Evolutionary conservation across 2,113 vertebrate species (phyloP).

Genomic region (Ammospiza nelsoni): DNA sequence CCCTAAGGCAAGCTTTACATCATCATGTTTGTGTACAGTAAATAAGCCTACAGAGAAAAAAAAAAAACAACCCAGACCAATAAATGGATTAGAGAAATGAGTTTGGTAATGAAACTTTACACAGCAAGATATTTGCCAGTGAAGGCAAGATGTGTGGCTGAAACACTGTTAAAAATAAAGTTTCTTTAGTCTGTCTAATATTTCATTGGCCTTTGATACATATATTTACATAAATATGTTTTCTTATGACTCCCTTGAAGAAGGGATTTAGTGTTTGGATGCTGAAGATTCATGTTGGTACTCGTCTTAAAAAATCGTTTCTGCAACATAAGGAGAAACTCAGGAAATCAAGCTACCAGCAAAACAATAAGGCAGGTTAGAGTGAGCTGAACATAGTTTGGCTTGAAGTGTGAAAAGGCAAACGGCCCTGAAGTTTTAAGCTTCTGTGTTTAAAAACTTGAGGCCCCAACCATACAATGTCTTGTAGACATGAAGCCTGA

Average conservation of each 20-base stretch:
- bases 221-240: not conserved
- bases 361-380: not conserved
- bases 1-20: slow-evolving; percentile 4
- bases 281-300: not conserved
- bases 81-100: not conserved
- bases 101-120: slow-evolving; percentile 13
- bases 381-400: not conserved
- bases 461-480: not conserved
- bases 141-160: not conserved
- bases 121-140: not conserved
- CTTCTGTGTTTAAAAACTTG: not conserved
- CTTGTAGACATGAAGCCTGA: not conserved
- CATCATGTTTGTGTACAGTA: not conserved
- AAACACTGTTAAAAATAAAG: slow-evolving; percentile 27
- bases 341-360: not conserved
- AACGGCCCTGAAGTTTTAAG: not conserved
- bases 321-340: not conserved
- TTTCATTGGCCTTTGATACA: slow-evolving; percentile 25
- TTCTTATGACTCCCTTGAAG: not conserved
- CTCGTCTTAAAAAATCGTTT: not conserved
- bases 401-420: not conserved
- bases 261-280: not conserved
- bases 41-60: not conserved
- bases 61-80: not conserved
- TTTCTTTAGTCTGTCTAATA: not conserved